Base-by-base conservation (phyloP, 2,888 invertebrate species). In the Drosophila imparisetae region DNA sequence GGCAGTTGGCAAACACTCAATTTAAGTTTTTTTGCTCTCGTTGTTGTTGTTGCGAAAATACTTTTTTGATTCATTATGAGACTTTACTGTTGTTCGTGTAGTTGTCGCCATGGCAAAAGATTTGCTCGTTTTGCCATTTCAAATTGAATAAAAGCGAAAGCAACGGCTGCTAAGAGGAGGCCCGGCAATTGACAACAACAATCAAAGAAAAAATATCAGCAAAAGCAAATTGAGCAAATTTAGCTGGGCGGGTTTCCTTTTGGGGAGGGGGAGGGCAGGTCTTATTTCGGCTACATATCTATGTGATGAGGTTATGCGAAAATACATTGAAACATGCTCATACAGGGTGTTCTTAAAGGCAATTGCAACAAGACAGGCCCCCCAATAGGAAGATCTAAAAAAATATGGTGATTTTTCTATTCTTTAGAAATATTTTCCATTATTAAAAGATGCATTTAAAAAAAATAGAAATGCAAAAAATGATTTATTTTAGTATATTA, bases 141-240 rank as follows among this genome's bases (percentile, higher is more conserved):
- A 78, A 85, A 72, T 76, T 76, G 32, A 80, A 76, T 80, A 75
- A 89, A 86, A 90, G 86, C 80, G 90, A 86, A 88, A 86, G 86
- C 72, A 63, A 58, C 63, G 29, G 36, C 53, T 29, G 34, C 59
- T 42, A 29, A 32, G 83, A 73, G 88, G 86, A 88, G 84, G 88
- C 90, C 77, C 64, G 90, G 38, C 84, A 83, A 69, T 86, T 89
- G 86, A 81, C 89, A 81, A 89, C 60, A 72, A 71, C 63, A 74
- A 65, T 38, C 30, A 42, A 7, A 57, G 21, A 30, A 72, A 53
- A 38, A 38, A 48, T 52, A 59, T 24, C 53, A 61, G 63, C 81
- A 74, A 67, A 18, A 60, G 60, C 59, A 69, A 52, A 45, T n/a
- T n/a, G 29, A 32, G 30, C 24, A 24, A 30, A 30, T 32, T 50